Base-by-base conservation (phyloP, 2,888 invertebrate genomes). In the Silvanus unidentatus region DNA sequence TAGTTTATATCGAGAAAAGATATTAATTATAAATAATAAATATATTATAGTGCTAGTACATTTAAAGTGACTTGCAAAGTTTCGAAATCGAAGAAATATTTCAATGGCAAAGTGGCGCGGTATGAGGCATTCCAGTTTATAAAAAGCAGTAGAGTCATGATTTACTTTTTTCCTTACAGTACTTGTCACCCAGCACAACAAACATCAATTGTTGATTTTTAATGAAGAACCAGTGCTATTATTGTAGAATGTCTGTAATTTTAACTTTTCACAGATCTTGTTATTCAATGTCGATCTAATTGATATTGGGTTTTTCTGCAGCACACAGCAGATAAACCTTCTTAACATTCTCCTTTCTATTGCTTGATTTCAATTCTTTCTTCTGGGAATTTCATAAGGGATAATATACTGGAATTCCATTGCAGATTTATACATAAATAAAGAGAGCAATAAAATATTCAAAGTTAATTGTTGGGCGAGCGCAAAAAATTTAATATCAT, bases 121-220 rank as follows among this genome's bases (percentile, higher is more conserved):
- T 22, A 22, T 44, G 36, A 44, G 40, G 40, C 30, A 44, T 37
- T 40, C 40, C 40, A 30, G 14, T 30, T 22, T 28, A 43, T 15
- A 46, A 46, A 43, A 46, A 46, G 42, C 30, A 27, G 42, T 16
- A 39, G n/a, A n/a, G 46, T 43, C 39, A 46, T 46, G 46, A 42
- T 42, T 46, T 43, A 43, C 35, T 46, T 46, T 37, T 45, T 46
- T 39, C 11, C 42, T 35, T 13, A 16, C 35, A 37, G 13, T 43
- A 34, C 46, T 46, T 46, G 46, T 46, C 46, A 46, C 42, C 45
- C 46, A 46, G 39, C 42, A 42, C 16, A 16, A 35, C 43, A 39
- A 39, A 42, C 42, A 42, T 43, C 46, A 36, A 39, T 39, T 46
- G 39, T 46, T 42, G 39, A 42, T 42, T 42, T 43, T 46, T 43